Conservation (phyloP, 2,797 vertebrate genomes). For the Typhlichthys eigenmanni region DNA sequence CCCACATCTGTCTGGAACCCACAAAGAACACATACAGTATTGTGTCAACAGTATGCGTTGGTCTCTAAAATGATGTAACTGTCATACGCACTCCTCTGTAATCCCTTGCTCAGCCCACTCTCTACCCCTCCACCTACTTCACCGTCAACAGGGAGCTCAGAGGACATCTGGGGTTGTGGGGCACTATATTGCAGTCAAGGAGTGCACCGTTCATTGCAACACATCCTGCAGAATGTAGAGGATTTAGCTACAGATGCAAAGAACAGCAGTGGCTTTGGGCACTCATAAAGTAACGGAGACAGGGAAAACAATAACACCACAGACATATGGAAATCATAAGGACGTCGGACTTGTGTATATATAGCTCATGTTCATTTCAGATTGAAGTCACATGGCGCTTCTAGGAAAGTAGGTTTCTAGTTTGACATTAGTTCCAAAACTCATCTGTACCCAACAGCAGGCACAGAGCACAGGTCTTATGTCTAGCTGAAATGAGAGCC, state of each 20-base stretch:
- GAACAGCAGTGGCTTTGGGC: constrained; percentile 39
- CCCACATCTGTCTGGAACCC: too few species aligned
- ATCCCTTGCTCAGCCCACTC: too few species aligned
- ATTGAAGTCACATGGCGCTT: constrained; percentile 72
- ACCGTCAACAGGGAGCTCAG: too few species aligned
- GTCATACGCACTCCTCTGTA: too few species aligned
- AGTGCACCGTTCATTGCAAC: constrained; percentile 42
- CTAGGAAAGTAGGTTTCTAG: constrained; percentile 58
- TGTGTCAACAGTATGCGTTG: too few species aligned
- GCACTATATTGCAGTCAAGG: constrained; percentile 43
- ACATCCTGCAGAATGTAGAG: constrained; percentile 36
- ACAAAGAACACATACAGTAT: too few species aligned
- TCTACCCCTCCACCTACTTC: constrained; percentile 19
- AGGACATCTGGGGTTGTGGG: constrained; percentile 7
- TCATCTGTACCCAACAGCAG: constrained; percentile 62
- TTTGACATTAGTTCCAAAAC: constrained; percentile 64
- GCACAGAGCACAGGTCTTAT: constrained; percentile 56
- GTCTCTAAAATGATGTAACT: too few species aligned
- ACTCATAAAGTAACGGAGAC: constrained; percentile 68
- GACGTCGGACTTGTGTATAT: constrained; percentile 57
- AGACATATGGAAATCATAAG: constrained; percentile 81
- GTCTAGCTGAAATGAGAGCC: constrained; percentile 43
- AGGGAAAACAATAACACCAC: constrained; percentile 72
- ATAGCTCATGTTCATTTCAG: constrained; percentile 69
- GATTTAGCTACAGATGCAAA: constrained; percentile 42